Conservation (phyloP, 2,888 invertebrate genomes). For the Corythucha ciliata region DNA sequence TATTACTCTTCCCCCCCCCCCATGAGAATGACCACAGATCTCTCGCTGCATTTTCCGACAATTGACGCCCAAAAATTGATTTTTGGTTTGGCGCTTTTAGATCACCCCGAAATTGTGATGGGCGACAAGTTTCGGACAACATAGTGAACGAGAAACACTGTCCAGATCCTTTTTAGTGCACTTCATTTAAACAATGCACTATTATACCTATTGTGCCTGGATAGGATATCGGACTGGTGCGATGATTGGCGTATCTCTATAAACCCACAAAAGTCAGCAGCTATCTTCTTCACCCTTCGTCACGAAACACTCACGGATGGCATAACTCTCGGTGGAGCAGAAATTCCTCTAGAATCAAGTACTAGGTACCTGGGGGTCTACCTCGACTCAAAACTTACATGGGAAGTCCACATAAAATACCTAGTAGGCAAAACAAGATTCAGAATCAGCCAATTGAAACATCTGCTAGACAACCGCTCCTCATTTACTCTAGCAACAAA, state of each 20-base stretch:
- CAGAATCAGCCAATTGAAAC: neutral
- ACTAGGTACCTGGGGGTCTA: neutral
- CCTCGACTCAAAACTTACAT: neutral
- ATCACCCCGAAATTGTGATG: no score
- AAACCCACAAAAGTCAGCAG: conserved; percentile 6
- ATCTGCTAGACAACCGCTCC: neutral
- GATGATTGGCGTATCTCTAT: conserved; percentile 8
- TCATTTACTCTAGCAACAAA: neutral
- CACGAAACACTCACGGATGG: neutral
- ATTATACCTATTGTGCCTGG: no score
- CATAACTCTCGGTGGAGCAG: neutral
- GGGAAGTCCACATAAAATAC: conserved; percentile 7
- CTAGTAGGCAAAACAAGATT: neutral
- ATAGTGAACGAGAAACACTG: no score
- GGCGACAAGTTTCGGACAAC: no score
- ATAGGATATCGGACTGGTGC: conserved; percentile 3
- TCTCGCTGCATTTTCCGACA: no score
- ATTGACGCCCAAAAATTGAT: no score
- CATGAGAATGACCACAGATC: no score
- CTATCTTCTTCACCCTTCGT: conserved; percentile 2
- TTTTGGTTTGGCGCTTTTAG: no score
- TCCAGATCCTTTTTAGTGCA: no score
- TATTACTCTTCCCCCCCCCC: no score
- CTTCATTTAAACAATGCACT: no score
- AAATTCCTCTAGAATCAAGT: neutral